Conservation (phyloP, 2,888 invertebrate genomes). For the Ormyrus thymus region DNA sequence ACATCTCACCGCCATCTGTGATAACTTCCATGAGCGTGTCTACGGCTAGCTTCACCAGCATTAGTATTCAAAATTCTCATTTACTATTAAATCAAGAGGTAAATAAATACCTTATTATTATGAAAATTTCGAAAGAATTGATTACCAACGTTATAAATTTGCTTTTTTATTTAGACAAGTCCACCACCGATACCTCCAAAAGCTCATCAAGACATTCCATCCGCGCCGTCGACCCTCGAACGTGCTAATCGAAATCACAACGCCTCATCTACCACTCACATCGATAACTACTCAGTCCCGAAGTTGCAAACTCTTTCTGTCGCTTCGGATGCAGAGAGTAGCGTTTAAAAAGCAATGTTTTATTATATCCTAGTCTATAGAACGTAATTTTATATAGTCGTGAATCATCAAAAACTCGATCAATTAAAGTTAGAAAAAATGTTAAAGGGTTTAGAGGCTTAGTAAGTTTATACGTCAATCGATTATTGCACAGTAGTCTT, state of each 20-base stretch:
- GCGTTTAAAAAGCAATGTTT: conserved; percentile 65
- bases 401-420: conserved; percentile 1
- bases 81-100: conserved; percentile 69
- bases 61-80: conserved; percentile 68
- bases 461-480: too few species aligned
- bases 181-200: conserved; percentile 74
- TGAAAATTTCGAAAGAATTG: too few species aligned
- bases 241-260: conserved; percentile 63
- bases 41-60: conserved; percentile 66
- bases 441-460: background rate
- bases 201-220: conserved; percentile 71
- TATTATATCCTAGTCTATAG: conserved; percentile 58
- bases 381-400: conserved; percentile 46
- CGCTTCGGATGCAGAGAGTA: conserved; percentile 71
- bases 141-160: conserved; percentile 10
- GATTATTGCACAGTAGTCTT: too few species aligned
- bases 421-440: background rate
- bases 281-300: conserved; percentile 74
- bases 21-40: conserved; percentile 69
- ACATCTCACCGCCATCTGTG: conserved; percentile 72
- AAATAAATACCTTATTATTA: background rate
- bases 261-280: conserved; percentile 58
- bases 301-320: conserved; percentile 69
- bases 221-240: conserved; percentile 72
- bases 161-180: conserved; percentile 63